phyloP scores from a whole-genome alignment of 2,797 vertebrate species.

The Anas flavirostris region DNA sequence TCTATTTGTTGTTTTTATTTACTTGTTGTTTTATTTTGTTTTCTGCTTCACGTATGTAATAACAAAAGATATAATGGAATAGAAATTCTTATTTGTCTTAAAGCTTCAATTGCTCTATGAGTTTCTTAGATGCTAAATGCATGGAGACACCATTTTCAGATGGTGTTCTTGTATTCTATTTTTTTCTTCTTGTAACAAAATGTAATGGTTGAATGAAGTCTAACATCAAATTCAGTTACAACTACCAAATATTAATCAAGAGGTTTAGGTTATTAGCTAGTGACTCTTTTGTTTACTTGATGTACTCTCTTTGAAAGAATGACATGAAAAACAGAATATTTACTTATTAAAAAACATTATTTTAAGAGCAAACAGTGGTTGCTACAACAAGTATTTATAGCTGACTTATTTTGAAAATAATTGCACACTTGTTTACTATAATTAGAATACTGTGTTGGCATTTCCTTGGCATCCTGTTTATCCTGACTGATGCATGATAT shows the following conservation, averaged over 20 bases:
- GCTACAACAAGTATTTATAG: not conserved
- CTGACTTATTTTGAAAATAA: not conserved
- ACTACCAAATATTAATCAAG: not conserved
- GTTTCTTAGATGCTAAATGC: not conserved
- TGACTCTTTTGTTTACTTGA: not conserved
- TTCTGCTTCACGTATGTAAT: not conserved
- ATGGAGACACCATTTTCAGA: not conserved
- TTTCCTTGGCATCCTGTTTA: not conserved
- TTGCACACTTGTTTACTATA: not conserved
- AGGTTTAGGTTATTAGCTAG: not conserved
- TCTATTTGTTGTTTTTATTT: too few species aligned
- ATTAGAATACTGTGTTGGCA: not conserved
- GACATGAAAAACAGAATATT: not conserved
- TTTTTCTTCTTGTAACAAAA: not conserved
- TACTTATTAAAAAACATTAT: not conserved
- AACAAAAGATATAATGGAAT: not conserved
- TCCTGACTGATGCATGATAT: not conserved
- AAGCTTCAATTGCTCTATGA: rapidly evolving
- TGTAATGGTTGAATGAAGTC: not conserved
- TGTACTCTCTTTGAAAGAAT: not conserved
- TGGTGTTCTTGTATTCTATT: not conserved
- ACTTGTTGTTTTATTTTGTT: not conserved
- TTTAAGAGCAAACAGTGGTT: not conserved
- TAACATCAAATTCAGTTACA: not conserved
- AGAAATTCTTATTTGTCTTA: not conserved